These are phyloP conservation scores for Hirtodrosophila alboralis DNA, from an alignment of 2,888 invertebrate genomes.

Conservation along the genomic window DNA sequence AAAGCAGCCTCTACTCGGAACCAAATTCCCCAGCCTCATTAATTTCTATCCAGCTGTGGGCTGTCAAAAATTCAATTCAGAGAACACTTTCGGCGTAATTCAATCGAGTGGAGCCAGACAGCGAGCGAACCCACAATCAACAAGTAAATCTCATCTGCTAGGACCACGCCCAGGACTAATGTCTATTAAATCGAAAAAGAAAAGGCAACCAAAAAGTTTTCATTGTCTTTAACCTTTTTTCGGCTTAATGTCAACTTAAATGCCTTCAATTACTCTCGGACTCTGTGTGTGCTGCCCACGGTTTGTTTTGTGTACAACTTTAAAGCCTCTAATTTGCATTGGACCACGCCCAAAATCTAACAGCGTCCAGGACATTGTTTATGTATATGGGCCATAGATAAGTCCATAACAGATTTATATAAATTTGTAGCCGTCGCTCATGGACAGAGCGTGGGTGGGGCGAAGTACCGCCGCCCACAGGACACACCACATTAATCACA, in stretches of 20 bases:
- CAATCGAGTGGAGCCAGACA: slow-evolving; percentile 56
- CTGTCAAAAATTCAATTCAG: slow-evolving; percentile 39
- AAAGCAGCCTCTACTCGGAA: slow-evolving; percentile 9
- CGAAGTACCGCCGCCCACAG: background rate
- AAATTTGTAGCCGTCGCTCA: slow-evolving; percentile 40
- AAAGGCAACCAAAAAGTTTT: background rate
- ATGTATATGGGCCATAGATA: slow-evolving; percentile 35
- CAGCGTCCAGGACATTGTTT: background rate
- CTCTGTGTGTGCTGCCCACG: slow-evolving; percentile 9
- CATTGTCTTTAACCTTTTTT: slow-evolving; percentile 47
- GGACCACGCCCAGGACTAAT: slow-evolving; percentile 26
- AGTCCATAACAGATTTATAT: slow-evolving; percentile 41
- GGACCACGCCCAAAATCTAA: slow-evolving; percentile 29
- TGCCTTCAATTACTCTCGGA: slow-evolving; percentile 66
- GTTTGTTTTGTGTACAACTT: slow-evolving; percentile 9
- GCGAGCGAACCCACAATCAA: slow-evolving; percentile 57
- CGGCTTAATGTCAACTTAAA: slow-evolving; percentile 74
- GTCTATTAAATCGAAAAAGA: slow-evolving; percentile 33
- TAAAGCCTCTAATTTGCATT: slow-evolving; percentile 49
- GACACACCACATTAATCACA: slow-evolving; percentile 48
- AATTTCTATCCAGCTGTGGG: slow-evolving; percentile 29
- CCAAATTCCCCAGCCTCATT: slow-evolving; percentile 41
- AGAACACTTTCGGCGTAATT: slow-evolving; percentile 64
- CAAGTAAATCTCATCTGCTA: slow-evolving; percentile 62
- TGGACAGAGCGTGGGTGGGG: too few relatives aligned